phyloP scores from a whole-genome alignment of 2,888 invertebrate genomes.

The Suillia variegata region DNA sequence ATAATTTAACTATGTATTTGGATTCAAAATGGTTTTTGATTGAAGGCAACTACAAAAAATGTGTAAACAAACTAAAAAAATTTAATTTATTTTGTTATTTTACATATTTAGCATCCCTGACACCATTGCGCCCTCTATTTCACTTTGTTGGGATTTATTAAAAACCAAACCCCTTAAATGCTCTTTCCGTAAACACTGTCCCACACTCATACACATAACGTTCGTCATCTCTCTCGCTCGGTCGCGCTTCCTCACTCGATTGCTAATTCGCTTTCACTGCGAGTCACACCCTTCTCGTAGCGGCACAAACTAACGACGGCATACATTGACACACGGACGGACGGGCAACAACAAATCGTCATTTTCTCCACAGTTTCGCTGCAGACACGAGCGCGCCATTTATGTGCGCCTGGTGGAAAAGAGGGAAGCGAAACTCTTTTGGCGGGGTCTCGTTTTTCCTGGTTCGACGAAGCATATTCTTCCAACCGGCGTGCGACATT shows the following conservation, averaged over 20 bases:
- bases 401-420: slow-evolving; percentile 59
- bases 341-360: slow-evolving; percentile 25
- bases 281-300: too few species aligned
- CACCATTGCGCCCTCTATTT: too few species aligned
- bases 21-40: too few species aligned
- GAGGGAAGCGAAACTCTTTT: slow-evolving; percentile 62
- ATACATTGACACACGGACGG: slow-evolving; percentile 5
- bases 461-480: slow-evolving; percentile 32
- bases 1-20: too few species aligned
- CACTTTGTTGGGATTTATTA: too few species aligned
- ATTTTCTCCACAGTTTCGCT: slow-evolving; percentile 41
- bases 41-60: too few species aligned
- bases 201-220: background rate
- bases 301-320: too few species aligned
- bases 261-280: slow-evolving; percentile 8
- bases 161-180: slow-evolving; percentile 21
- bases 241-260: slow-evolving; percentile 25
- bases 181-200: background rate
- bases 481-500: slow-evolving; percentile 35
- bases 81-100: too few species aligned
- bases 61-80: too few species aligned
- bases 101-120: too few species aligned
- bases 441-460: slow-evolving; percentile 62
- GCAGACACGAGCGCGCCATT: slow-evolving; percentile 31
- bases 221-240: background rate